Conservation (phyloP, 2,888 invertebrate genomes). For the Xylota sylvarum region DNA sequence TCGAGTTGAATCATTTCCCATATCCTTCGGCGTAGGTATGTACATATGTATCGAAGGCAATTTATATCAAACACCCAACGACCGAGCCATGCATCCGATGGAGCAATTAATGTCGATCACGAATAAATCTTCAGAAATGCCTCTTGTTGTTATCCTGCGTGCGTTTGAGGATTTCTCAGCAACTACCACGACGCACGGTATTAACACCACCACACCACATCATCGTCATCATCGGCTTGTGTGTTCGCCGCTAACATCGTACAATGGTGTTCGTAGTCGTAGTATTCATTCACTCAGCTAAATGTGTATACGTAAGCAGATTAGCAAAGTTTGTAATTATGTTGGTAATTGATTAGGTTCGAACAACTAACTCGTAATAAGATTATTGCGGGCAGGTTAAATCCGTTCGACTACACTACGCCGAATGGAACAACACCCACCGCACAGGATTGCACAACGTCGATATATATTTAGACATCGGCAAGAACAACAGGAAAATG, state of each 20-base stretch:
- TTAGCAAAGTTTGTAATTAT: slow-evolving; percentile 85
- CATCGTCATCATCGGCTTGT: neutral
- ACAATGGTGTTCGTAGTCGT: neutral
- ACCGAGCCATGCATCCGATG: neutral
- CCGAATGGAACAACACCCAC: slow-evolving; percentile 27
- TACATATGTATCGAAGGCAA: neutral
- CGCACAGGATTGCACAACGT: slow-evolving; percentile 28
- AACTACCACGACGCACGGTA: neutral
- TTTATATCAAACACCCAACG: neutral
- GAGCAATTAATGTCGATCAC: slow-evolving; percentile 9
- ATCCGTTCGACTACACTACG: slow-evolving; percentile 62
- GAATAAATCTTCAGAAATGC: neutral
- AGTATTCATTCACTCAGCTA: slow-evolving; percentile 33
- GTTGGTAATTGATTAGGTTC: slow-evolving; percentile 85
- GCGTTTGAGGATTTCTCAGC: neutral
- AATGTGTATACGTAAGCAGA: slow-evolving; percentile 81
- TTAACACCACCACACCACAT: neutral
- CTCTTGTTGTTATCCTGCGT: neutral
- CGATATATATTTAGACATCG: slow-evolving; percentile 43
- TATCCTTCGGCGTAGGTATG: neutral
- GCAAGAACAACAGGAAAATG: slow-evolving; percentile 65
- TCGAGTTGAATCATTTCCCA: no score
- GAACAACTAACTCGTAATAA: slow-evolving; percentile 85
- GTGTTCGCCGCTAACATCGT: neutral
- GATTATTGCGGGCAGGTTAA: slow-evolving; percentile 84